Percentiles rank a stretch among this genome's conserved stretches.
Conservation (phyloP, 2,888 invertebrate species). For the Drosophila mettleri region DNA sequence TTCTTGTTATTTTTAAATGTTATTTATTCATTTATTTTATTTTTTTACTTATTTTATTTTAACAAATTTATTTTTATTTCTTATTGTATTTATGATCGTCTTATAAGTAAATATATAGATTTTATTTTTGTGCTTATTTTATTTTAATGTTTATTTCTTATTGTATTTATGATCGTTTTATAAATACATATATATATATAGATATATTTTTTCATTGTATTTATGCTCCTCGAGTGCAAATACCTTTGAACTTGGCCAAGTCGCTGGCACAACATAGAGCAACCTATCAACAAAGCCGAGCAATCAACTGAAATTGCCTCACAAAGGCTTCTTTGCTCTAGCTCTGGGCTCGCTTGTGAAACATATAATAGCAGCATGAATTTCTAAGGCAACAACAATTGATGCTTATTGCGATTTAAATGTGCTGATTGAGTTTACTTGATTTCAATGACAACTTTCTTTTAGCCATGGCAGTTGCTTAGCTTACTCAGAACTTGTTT, state of each 20-base stretch:
- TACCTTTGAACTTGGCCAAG: background rate
- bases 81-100: too few species aligned
- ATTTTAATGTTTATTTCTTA: too few species aligned
- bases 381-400: background rate
- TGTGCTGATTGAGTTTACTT: background rate
- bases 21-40: too few species aligned
- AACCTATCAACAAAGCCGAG: background rate
- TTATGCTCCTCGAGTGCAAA: conserved; percentile 1
- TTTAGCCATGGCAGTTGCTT: background rate
- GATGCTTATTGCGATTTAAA: background rate
- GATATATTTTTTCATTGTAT: background rate
- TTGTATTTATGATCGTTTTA: too few species aligned
- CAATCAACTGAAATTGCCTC: background rate
- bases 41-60: too few species aligned
- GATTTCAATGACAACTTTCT: background rate
- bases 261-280: background rate
- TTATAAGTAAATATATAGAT: too few species aligned
- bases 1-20: too few species aligned
- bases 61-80: too few species aligned
- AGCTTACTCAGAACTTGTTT: background rate
- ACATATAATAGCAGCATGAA: background rate
- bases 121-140: too few species aligned
- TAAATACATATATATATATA: background rate
- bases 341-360: too few species aligned
- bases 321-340: background rate